Conservation (phyloP, 2,888 invertebrate species). For the Ephialtes manifestator region DNA sequence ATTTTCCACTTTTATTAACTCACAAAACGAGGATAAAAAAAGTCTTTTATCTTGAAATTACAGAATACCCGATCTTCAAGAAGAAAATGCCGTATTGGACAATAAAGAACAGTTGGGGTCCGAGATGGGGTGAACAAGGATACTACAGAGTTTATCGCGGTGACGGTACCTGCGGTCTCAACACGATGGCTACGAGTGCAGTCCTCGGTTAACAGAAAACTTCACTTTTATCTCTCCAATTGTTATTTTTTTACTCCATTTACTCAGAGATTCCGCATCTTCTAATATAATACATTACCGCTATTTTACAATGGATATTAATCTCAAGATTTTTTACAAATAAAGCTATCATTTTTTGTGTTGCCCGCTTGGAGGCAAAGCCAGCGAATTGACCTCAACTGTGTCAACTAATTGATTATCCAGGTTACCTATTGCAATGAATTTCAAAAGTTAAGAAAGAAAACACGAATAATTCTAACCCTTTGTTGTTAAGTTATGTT, state of each 20-base stretch:
- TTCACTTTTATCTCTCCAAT: neutral
- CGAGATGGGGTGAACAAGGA: conserved; percentile 96
- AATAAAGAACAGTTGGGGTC: conserved; percentile 98
- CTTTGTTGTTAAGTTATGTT: neutral
- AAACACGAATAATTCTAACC: neutral
- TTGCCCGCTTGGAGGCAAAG: too few species aligned
- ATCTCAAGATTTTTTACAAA: conserved; percentile 23
- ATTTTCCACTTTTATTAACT: too few species aligned
- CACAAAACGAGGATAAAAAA: neutral
- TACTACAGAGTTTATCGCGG: conserved; percentile 98
- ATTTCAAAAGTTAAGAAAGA: neutral
- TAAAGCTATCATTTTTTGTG: neutral
- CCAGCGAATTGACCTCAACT: neutral
- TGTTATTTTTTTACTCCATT: too few species aligned
- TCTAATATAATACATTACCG: neutral
- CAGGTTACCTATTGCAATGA: neutral
- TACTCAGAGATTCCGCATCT: too few species aligned
- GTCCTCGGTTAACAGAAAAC: conserved; percentile 86
- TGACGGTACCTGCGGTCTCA: conserved; percentile 97
- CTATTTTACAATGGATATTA: conserved; percentile 29
- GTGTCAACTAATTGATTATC: neutral
- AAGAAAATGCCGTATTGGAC: conserved; percentile 96
- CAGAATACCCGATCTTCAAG: conserved; percentile 93
- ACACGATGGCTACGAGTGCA: conserved; percentile 96
- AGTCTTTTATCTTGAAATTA: conserved; percentile 79